These are phyloP conservation scores for Melanotaenia maccullochi DNA, from an alignment of 2,797 vertebrate genomes.

Conservation along the genomic window DNA sequence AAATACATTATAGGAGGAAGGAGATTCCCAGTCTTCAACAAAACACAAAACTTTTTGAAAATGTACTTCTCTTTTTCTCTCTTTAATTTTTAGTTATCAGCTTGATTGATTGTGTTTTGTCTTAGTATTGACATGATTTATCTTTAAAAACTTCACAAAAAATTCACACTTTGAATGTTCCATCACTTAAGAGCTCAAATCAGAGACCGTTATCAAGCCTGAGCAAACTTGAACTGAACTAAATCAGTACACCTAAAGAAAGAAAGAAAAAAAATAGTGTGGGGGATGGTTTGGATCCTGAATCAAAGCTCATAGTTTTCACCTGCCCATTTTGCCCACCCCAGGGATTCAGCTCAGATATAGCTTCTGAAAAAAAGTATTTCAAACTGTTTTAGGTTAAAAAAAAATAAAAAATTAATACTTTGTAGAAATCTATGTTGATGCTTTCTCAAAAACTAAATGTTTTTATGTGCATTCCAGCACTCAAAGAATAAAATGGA, in stretches of 20 bases:
- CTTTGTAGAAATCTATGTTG: background rate
- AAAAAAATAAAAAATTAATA: conserved; percentile 1
- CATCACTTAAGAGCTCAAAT: conserved; percentile 46
- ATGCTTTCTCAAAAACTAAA: background rate
- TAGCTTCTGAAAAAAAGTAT: conserved; percentile 11
- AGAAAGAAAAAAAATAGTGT: no score
- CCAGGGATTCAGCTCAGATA: conserved; percentile 26
- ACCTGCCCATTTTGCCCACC: conserved; percentile 26
- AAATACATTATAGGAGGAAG: no score
- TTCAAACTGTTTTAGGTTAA: background rate
- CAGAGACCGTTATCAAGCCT: conserved; percentile 48
- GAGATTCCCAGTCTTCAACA: background rate
- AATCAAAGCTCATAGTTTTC: conserved; percentile 37
- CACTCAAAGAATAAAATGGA: conserved; percentile 7
- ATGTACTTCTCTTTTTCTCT: no score
- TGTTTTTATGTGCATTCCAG: background rate
- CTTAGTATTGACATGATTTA: conserved; percentile 41
- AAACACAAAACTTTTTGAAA: background rate
- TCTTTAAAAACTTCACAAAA: conserved; percentile 55
- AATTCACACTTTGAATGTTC: conserved; percentile 38
- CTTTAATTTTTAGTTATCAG: background rate
- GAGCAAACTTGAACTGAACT: conserved; percentile 46
- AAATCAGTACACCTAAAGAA: conserved; percentile 32
- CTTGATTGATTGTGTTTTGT: conserved; percentile 24
- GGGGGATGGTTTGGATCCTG: conserved; percentile 31